Conservation (phyloP, 1,140 invertebrate genomes). For the Odontomachus brunneus region DNA sequence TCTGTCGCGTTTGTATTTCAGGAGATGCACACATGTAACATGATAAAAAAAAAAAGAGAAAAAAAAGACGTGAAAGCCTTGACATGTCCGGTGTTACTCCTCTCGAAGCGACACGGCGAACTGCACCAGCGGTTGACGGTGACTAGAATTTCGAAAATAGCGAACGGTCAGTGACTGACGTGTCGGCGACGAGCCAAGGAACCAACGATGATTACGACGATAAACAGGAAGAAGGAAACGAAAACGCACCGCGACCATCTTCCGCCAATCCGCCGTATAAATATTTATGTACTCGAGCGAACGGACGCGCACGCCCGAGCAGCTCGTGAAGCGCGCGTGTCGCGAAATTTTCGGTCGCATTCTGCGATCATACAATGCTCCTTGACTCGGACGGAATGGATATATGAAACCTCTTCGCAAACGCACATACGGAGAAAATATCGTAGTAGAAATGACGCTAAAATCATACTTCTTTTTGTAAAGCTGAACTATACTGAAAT, state of each 20-base stretch:
- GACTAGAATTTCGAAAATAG: constrained; percentile 42
- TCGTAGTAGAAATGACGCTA: no score
- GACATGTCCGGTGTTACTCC: no score
- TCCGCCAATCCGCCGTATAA: background rate
- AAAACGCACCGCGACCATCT: background rate
- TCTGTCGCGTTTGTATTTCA: no score
- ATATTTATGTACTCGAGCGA: constrained; percentile 15
- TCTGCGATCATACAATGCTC: constrained; percentile 3
- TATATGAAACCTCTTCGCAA: no score
- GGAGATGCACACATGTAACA: no score
- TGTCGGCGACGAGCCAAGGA: constrained; percentile 49
- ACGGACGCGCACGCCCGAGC: background rate
- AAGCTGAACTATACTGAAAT: no score
- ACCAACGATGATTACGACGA: background rate
- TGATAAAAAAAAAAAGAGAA: no score
- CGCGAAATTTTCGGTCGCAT: background rate
- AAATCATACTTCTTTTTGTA: no score
- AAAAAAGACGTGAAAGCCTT: no score
- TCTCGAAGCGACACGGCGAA: background rate
- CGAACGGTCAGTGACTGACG: background rate
- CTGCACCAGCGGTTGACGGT: background rate
- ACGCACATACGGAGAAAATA: no score
- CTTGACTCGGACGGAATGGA: background rate
- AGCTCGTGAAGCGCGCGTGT: background rate
- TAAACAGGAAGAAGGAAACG: constrained; percentile 59